Conservation (phyloP, 2,113 vertebrate genomes). For the Periophthalmodon schlosseri region DNA sequence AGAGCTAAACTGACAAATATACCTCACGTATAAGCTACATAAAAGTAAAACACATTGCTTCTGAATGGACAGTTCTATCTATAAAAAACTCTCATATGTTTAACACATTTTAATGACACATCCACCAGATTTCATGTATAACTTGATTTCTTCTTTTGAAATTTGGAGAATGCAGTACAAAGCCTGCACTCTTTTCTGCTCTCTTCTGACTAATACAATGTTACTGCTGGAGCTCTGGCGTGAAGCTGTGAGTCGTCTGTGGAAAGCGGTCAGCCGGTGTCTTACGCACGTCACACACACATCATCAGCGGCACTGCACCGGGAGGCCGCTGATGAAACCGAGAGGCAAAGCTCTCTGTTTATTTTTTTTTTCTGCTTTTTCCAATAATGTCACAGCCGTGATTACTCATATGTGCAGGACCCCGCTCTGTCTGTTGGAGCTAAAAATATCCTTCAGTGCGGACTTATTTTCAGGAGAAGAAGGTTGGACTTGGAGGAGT, state of each 20-base stretch:
- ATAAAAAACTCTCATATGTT: too few species aligned
- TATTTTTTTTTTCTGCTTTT: conserved; percentile 42
- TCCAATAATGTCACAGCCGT: conserved; percentile 34
- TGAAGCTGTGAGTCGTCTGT: conserved; percentile 41
- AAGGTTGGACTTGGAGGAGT: conserved; percentile 24
- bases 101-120: too few species aligned
- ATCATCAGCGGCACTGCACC: background rate
- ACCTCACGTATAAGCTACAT: too few species aligned
- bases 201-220: conserved; percentile 46
- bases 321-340: conserved; percentile 57
- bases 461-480: conserved; percentile 36
- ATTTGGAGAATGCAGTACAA: too few species aligned
- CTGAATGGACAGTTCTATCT: too few species aligned
- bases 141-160: too few species aligned
- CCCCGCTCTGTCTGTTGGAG: conserved; percentile 27
- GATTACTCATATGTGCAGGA: conserved; percentile 53
- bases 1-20: too few species aligned
- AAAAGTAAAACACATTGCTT: too few species aligned
- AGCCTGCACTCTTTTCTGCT: conserved; percentile 8
- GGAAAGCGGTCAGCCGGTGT: conserved; percentile 30
- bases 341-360: conserved; percentile 31
- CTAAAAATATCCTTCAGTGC: conserved; percentile 65
- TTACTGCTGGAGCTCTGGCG: conserved; percentile 22
- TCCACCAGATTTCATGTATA: too few species aligned
- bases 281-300: conserved; percentile 48